Conservation (phyloP, 2,888 invertebrate species). For the Mongoloraphidia duomilia region DNA sequence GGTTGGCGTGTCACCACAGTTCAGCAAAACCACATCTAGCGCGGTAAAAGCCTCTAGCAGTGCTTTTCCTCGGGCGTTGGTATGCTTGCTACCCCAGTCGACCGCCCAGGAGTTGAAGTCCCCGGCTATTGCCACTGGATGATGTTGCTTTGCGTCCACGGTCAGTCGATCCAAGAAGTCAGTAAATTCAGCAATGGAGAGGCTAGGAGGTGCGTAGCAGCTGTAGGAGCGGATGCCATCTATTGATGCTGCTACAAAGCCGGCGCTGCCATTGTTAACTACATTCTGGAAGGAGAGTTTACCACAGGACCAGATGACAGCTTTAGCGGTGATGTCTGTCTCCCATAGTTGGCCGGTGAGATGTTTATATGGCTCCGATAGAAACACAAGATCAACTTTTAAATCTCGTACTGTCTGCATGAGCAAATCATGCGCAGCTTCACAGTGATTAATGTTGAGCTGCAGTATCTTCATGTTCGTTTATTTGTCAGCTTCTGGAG, state of each 20-base stretch:
- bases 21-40: conserved; percentile 10
- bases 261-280: conserved; percentile 1
- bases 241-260: conserved; percentile 11
- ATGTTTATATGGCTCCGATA: conserved; percentile 13
- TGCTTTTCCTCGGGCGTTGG: conserved; percentile 10
- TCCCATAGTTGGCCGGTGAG: conserved; percentile 10
- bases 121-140: conserved; percentile 12
- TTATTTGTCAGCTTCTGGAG: conserved; percentile 4
- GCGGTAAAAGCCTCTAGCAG: conserved; percentile 8
- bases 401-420: conserved; percentile 8
- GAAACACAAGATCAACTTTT: conserved; percentile 7
- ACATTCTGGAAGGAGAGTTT: conserved; percentile 10
- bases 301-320: conserved; percentile 12
- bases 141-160: conserved; percentile 7
- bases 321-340: conserved; percentile 9
- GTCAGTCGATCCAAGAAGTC: conserved; percentile 10
- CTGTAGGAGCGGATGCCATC: conserved; percentile 10
- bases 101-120: conserved; percentile 11
- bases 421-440: conserved; percentile 9
- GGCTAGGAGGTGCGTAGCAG: conserved; percentile 11
- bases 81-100: conserved; percentile 14
- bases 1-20: conserved; percentile 12
- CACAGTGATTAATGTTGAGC: conserved; percentile 15
- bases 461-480: conserved; percentile 12
- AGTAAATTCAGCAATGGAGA: conserved; percentile 8